A percentile compares a stretch with the other conserved stretches of the same genome.
phyloP scores from a whole-genome alignment of 2,888 invertebrate species.

The Melieria picta region DNA sequence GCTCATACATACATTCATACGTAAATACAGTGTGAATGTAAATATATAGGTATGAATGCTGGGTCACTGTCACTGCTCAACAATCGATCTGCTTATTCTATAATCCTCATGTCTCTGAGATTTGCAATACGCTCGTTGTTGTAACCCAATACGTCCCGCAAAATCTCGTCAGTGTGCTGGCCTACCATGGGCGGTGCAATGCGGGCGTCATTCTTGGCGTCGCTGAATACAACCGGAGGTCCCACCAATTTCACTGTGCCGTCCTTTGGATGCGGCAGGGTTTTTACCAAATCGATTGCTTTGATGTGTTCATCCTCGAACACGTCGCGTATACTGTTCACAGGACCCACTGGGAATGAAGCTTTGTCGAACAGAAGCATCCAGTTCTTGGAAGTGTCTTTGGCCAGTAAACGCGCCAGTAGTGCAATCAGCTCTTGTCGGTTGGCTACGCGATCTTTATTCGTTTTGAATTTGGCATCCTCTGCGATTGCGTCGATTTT shows the following conservation, averaged over 20 bases:
- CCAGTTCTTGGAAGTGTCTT: conserved; percentile 82
- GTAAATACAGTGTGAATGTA: neutral
- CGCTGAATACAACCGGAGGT: conserved; percentile 86
- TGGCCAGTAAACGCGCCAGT: conserved; percentile 71
- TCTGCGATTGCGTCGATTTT: conserved; percentile 70
- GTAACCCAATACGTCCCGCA: conserved; percentile 75
- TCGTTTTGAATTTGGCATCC: conserved; percentile 76
- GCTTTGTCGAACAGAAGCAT: conserved; percentile 74
- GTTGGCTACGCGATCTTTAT: conserved; percentile 80
- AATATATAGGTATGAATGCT: neutral
- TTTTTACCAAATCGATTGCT: conserved; percentile 77
- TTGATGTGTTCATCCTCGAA: conserved; percentile 90
- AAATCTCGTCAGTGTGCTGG: conserved; percentile 84
- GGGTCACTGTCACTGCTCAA: neutral
- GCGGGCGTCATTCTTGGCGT: conserved; percentile 75
- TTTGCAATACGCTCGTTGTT: conserved; percentile 70
- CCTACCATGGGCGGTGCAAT: conserved; percentile 86
- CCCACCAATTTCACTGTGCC: conserved; percentile 82
- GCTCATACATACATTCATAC: neutral
- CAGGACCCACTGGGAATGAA: conserved; percentile 88
- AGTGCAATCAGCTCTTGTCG: conserved; percentile 74
- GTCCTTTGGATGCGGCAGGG: conserved; percentile 75
- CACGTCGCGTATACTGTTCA: conserved; percentile 86
- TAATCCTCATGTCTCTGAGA: conserved; percentile 52
- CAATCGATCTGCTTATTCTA: conserved; percentile 48